Evolutionary conservation across 1,140 invertebrate genomes (phyloP), one percentile per base, ranked within the genome.

Genomic region (Pogonomyrmex barbatus): DNA sequence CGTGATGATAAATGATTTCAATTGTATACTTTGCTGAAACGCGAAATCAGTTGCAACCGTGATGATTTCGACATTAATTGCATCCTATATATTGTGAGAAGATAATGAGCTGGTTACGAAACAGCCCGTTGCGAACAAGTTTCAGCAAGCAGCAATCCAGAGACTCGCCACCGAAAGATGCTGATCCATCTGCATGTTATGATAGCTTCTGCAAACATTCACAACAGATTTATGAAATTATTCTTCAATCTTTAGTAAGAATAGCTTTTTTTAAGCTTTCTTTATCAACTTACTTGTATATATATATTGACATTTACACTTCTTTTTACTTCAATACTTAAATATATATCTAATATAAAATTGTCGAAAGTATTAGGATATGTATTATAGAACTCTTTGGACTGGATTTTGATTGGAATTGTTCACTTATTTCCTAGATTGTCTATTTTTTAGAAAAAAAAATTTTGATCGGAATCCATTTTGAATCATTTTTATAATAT

Each of bases 201-300:
- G 98, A 98, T 92, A 98, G 98, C 91, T 99, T 99, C 95, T 97
- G 97, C 90, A 98, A 98, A 94, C 98, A 99, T 94, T 99, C 98
- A 98, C 97, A 98, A 92, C 98, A 99, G 93, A 98, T 97, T 10
- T 95, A 97, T 89, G 97, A 97, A 89, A 98, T 99, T 75, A 98
- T 99, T 87, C 94, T 96, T 77, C 96, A 96, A 84, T 97, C 96
- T 71, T 95, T 96, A 94, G 96, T 96, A 93, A 94, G 92, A 92
- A 67, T 8, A 42, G 42, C 1, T 17, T 36, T 24, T 67, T n/a
- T 39, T 30, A 58, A 75, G 1, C 9, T 9, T 6, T 39, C 3
- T 24, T 24, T 24, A 33, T 6, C 17, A 6, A 33, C 62, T 9
- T 36, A 14, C n/a, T n/a, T 63, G 0, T 24, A 24, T 24, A 24